A percentile compares a stretch with the other conserved stretches of the same genome.
phyloP scores from a whole-genome alignment of 2,113 vertebrate species.

The Plecotus auritus region DNA sequence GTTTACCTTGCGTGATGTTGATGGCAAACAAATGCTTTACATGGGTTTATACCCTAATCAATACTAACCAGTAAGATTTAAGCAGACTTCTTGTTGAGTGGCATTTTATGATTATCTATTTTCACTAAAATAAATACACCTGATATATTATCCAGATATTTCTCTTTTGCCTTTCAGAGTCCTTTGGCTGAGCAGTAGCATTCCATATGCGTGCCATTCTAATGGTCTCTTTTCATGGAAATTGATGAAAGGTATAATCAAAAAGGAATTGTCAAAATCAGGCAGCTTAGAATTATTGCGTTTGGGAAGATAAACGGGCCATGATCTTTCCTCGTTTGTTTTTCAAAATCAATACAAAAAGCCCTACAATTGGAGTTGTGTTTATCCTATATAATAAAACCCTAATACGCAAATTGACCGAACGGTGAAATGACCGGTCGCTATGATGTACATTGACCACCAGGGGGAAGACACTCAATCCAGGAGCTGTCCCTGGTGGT shows the following conservation, averaged over 20 bases:
- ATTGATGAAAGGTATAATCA: constrained; percentile 35
- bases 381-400: not conserved
- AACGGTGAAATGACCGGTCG: no score
- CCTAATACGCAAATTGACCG: no score
- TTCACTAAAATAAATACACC: constrained; percentile 18
- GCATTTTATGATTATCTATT: not conserved
- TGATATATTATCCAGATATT: not conserved
- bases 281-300: constrained; percentile 28
- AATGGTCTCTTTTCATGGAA: constrained; percentile 50
- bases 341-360: constrained; percentile 24
- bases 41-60: not conserved
- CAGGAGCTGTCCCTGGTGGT: no score
- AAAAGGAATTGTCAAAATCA: constrained; percentile 29
- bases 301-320: constrained; percentile 57
- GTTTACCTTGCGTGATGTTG: not conserved
- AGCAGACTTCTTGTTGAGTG: not conserved
- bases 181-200: constrained; percentile 34
- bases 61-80: not conserved
- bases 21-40: not conserved
- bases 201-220: constrained; percentile 42
- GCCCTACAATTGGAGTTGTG: not conserved
- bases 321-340: constrained; percentile 17
- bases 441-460: no score
- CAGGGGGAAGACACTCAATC: no score
- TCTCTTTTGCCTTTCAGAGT: constrained; percentile 23